Evolutionary conservation across 2,797 vertebrate species (phyloP), one percentile per base, ranked within the genome.

Genomic region (Lithobates pipiens): DNA sequence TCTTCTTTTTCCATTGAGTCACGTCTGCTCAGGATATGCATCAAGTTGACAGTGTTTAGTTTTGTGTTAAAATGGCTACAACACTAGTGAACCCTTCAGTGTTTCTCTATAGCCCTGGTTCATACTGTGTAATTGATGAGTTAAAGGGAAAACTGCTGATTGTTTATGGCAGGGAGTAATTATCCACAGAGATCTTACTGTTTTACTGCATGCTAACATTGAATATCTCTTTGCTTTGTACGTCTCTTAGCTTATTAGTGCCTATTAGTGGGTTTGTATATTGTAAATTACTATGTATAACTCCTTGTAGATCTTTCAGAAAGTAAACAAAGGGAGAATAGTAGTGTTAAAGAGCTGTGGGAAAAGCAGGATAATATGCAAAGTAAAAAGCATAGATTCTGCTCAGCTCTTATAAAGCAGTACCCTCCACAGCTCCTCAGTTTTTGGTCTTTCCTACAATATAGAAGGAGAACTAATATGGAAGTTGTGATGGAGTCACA

Each of bases 141-240:
- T 27, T 69, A 23, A 46, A 54, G 42, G 23, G 67, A 11, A 70
- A 27, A 34, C 29, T 34, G 57, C 61, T 67, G 63, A 46, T 68
- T 79, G 57, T 78, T 78, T 78, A 65, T 68, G 63, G 76, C 36
- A 67, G n/a, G 27, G 76, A 65, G 42, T 78, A 78, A 78, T 78
- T 78, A 78, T 5, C 23, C 54, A 27, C 57, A 39, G 18, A 8
- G 34, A 34, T 13, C 61, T 10, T 65, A 44, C 50, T 42, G 23
- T 70, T 61, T 23, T 61, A 61, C 54, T 61, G 54, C 54, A 10
- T 61, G 8, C 21, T 8, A 61, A 61, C 54, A 2, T n/a, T 61
- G 54, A 61, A 61, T 18, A 23, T 61, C 18, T 61, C 54, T 57
- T 8, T 57, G 54, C 54, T 57, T 5, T 18, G 54, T 57, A 57